phyloP scores from a whole-genome alignment of 2,888 invertebrate species.

The Dendrolimus houi region DNA sequence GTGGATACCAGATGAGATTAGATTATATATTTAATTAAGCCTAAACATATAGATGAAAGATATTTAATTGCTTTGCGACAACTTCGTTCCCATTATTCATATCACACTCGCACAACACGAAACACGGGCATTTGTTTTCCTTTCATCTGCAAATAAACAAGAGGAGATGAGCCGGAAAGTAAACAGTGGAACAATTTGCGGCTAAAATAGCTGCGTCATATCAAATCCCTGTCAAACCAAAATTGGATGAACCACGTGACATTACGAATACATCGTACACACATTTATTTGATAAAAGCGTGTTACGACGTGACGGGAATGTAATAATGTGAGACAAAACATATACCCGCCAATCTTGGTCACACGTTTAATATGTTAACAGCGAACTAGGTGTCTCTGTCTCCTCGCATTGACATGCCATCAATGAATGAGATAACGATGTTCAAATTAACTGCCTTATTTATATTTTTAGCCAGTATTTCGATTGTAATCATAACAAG shows the following conservation, averaged over 20 bases:
- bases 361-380: slow-evolving; percentile 41
- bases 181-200: slow-evolving; percentile 22
- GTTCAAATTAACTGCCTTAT: neutral
- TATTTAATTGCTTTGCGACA: neutral
- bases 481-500: too few relatives aligned
- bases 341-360: slow-evolving; percentile 48
- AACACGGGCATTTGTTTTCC: neutral
- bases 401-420: neutral
- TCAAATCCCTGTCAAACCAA: slow-evolving; percentile 46
- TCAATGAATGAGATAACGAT: neutral
- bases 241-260: slow-evolving; percentile 55
- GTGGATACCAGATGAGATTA: too few relatives aligned
- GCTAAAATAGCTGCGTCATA: slow-evolving; percentile 37
- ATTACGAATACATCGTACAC: slow-evolving; percentile 47
- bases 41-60: too few relatives aligned
- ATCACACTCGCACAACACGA: neutral
- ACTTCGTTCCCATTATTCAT: neutral
- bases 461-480: neutral
- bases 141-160: slow-evolving; percentile 15
- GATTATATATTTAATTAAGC: too few relatives aligned
- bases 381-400: slow-evolving; percentile 1
- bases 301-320: slow-evolving; percentile 58
- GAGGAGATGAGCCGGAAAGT: slow-evolving; percentile 12
- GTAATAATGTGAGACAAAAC: slow-evolving; percentile 52
- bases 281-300: slow-evolving; percentile 62